Evolutionary conservation across 37 sponge, comb jelly and placozoan species (phyloP), one percentile per base, ranked within the genome.

Genomic region (Haliclona indistincta): DNA sequence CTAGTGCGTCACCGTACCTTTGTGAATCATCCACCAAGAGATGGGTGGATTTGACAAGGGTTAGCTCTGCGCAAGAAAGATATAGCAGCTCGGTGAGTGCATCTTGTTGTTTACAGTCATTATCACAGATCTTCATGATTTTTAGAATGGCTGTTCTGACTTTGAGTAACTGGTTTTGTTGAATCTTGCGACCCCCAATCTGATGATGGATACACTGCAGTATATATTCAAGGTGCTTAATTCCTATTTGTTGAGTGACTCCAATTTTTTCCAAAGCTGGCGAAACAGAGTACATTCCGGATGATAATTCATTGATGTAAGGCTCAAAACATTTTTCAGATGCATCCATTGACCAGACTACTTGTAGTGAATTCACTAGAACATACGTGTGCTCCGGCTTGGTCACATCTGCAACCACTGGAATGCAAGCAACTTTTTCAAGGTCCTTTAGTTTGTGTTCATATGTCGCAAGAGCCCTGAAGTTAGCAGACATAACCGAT

Each of bases 351-450:
- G 56, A 30, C n/a, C 8, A 15, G 7, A 87, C 20, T 19, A 81
- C 87, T 23, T 65, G 79, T 17, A 7, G 10, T 32, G 86, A 80
- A 25, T 67, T 74, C 7, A 86, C 86, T 8, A 86, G 75, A n/a
- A n/a, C n/a, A n/a, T n/a, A n/a, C n/a, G n/a, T n/a, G n/a, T n/a
- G n/a, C n/a, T n/a, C n/a, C n/a, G n/a, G n/a, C n/a, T n/a, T n/a
- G n/a, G n/a, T n/a, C 2, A 52, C 43, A 54, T 43, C 52, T 32
- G 38, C 37, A 55, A 17, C 10, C 4, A 81, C 82, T 29, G 82
- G 82, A 37, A 81, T 81, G 56, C 82, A 81, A 3, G 82, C 67
- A 25, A 65, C 33, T 1, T 37, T 22, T n/a, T 35, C 0, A n/a
- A 81, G 74, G 2, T 25, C 32, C 36, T 17, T 15, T 40, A 73